Evolutionary conservation across 2,888 invertebrate genomes (phyloP).

Genomic region (Chrysopilus asiliformis): DNA sequence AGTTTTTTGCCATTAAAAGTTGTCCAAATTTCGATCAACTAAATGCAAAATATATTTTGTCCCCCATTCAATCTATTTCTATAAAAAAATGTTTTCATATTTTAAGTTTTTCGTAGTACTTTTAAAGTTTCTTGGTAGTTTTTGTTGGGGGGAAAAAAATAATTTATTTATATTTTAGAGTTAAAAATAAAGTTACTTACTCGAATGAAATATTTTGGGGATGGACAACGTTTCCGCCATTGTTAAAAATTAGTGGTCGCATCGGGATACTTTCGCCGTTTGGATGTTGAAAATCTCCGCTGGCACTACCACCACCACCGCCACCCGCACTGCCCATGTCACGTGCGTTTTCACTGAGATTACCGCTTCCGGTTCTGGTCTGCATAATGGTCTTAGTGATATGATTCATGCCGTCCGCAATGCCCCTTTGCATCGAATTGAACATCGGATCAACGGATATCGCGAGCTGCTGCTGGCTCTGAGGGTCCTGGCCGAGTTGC

Average conservation of each 20-base stretch:
- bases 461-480: too few species aligned
- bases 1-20: too few species aligned
- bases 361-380: conserved; percentile 17
- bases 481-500: too few species aligned
- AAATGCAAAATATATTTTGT: too few species aligned
- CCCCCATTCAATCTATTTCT: too few species aligned
- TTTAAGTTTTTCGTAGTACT: too few species aligned
- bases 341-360: conserved; percentile 12
- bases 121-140: too few species aligned
- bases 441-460: conserved; percentile 4
- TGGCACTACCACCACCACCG: conserved; percentile 12
- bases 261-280: conserved; percentile 60
- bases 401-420: conserved; percentile 34
- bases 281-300: conserved; percentile 25
- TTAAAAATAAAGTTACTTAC: too few species aligned
- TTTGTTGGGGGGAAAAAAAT: too few species aligned
- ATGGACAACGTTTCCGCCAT: conserved; percentile 17
- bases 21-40: too few species aligned
- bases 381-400: conserved; percentile 33
- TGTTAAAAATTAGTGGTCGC: conserved; percentile 28
- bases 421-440: conserved; percentile 24
- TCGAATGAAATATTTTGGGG: conserved; percentile 22
- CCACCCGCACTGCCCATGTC: conserved; percentile 5
- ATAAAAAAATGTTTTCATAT: too few species aligned
- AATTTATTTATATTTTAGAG: too few species aligned